A percentile compares a stretch with the other conserved stretches of the same genome.
Evolutionary conservation across 53 echinoderm and acorn worm species (phyloP).

Genomic region (Paracentrotus lividus): DNA sequence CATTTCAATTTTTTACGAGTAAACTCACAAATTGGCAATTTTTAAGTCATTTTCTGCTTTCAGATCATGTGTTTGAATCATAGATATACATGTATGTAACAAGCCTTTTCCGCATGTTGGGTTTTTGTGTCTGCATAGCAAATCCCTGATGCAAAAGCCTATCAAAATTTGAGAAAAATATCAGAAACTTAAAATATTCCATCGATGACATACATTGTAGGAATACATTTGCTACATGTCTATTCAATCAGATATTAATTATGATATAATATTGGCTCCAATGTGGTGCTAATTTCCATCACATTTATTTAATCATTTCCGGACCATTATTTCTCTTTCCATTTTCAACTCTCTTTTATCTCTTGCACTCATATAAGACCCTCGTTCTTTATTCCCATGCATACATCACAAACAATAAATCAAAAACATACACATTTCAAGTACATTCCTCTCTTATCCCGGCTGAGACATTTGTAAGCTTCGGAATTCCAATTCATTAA

Average conservation of each 20-base stretch:
- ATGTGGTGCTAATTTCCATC: too few relatives aligned
- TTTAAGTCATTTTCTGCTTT: not conserved
- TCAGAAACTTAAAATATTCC: too few relatives aligned
- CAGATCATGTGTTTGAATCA: not conserved
- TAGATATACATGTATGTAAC: not conserved
- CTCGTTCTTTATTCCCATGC: not conserved
- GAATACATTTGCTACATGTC: too few relatives aligned
- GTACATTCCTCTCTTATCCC: not conserved
- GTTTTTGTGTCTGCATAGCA: too few relatives aligned
- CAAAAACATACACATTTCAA: not conserved
- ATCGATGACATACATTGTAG: too few relatives aligned
- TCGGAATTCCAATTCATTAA: slow-evolving; percentile 31
- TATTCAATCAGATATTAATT: too few relatives aligned
- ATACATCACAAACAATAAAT: not conserved
- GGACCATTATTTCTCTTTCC: not conserved
- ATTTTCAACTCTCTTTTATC: not conserved
- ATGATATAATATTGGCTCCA: too few relatives aligned
- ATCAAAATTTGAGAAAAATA: too few relatives aligned
- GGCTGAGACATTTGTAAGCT: not conserved
- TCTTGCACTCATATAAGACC: not conserved
- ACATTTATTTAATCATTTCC: too few relatives aligned
- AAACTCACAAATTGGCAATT: not conserved
- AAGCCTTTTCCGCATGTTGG: too few relatives aligned
- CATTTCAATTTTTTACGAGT: not conserved
- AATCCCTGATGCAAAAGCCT: too few relatives aligned